Evolutionary conservation across 2,888 invertebrate genomes (phyloP).

Genomic region (Pachycephus smyrnensis): DNA sequence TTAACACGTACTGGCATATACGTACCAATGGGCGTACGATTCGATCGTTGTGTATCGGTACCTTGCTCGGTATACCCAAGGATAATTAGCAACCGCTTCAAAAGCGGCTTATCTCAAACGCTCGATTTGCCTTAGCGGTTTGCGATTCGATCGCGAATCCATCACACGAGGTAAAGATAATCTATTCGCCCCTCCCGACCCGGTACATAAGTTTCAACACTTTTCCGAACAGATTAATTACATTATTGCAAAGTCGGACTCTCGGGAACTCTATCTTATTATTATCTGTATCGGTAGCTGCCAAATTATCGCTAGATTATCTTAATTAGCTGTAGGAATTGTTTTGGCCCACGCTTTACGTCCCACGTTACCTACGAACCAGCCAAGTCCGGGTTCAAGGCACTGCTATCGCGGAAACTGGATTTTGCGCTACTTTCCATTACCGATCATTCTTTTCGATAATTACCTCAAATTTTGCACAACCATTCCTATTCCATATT

Average conservation of each 20-base stretch:
- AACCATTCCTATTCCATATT: neutral
- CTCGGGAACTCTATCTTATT: neutral
- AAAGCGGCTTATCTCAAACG: constrained; percentile 3
- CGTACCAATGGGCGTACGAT: neutral
- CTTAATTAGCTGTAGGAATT: constrained; percentile 61
- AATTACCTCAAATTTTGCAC: neutral
- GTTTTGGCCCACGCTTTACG: constrained; percentile 57
- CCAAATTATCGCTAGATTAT: constrained; percentile 58
- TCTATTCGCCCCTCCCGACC: neutral
- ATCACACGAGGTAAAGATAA: neutral
- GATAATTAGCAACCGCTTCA: neutral
- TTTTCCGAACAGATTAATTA: neutral
- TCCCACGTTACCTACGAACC: constrained; percentile 31
- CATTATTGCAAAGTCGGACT: neutral
- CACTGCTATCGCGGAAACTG: constrained; percentile 10
- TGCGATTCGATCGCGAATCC: neutral
- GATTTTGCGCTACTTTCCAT: constrained; percentile 8
- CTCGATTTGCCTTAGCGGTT: constrained; percentile 1
- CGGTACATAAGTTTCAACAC: neutral
- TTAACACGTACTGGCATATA: neutral
- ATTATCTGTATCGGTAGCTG: neutral
- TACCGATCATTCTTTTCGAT: neutral
- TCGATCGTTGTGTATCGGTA: neutral
- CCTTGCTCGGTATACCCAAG: neutral
- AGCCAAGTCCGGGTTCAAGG: constrained; percentile 13